Percentiles rank a stretch among this genome's conserved stretches.
phyloP scores from a whole-genome alignment of 2,888 invertebrate genomes.

The Leuctra nigra region DNA sequence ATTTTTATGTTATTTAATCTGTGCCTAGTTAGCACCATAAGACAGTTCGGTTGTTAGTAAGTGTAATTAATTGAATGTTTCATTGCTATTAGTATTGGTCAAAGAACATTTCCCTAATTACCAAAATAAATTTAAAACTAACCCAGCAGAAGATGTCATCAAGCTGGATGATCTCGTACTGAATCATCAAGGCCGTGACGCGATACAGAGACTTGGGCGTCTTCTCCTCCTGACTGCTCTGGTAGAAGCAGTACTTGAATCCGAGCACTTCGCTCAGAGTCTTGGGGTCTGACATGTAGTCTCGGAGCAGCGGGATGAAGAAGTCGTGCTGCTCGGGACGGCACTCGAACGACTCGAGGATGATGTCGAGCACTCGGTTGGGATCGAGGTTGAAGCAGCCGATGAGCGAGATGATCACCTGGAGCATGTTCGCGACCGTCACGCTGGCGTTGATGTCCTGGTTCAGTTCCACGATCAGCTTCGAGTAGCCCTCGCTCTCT shows the following conservation, averaged over 20 bases:
- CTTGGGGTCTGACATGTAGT: slow-evolving; percentile 80
- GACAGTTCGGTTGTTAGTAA: too few relatives aligned
- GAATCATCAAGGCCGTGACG: slow-evolving; percentile 83
- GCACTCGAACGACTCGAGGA: slow-evolving; percentile 93
- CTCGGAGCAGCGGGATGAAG: slow-evolving; percentile 79
- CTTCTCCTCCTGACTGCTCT: slow-evolving; percentile 52
- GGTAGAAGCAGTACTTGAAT: slow-evolving; percentile 74
- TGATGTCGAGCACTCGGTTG: slow-evolving; percentile 91
- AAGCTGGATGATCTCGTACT: slow-evolving; percentile 76
- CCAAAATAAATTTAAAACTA: slow-evolving; percentile 42
- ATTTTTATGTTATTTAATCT: too few relatives aligned
- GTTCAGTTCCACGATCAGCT: slow-evolving; percentile 88
- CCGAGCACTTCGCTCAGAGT: slow-evolving; percentile 93
- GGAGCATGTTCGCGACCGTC: slow-evolving; percentile 63
- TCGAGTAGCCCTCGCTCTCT: slow-evolving; percentile 98
- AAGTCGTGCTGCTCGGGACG: slow-evolving; percentile 65
- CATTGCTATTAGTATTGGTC: too few relatives aligned
- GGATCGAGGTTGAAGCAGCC: slow-evolving; percentile 99
- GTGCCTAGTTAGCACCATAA: too few relatives aligned
- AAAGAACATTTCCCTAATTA: too few relatives aligned
- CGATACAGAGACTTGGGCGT: slow-evolving; percentile 78
- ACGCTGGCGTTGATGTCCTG: slow-evolving; percentile 61
- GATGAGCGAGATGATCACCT: slow-evolving; percentile 89
- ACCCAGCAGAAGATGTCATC: slow-evolving; percentile 91
- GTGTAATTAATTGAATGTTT: too few relatives aligned